Evolutionary conservation across 2,113 vertebrate genomes (phyloP).

Genomic region (Ptyas mucosa): DNA sequence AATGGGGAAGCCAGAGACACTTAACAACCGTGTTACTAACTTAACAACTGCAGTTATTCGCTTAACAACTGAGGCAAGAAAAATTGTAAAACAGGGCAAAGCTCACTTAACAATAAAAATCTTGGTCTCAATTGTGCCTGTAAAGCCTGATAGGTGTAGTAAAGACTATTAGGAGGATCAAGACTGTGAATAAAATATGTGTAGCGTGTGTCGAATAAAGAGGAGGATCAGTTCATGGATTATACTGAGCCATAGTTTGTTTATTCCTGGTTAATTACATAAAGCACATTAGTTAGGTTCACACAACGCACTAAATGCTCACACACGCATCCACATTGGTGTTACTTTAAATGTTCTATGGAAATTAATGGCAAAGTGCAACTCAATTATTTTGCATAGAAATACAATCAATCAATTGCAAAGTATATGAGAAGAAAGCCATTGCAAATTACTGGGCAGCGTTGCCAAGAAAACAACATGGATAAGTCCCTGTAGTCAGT

Average conservation of each 20-base stretch:
- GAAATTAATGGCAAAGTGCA: not conserved
- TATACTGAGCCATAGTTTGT: not conserved
- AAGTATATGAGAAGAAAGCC: not conserved
- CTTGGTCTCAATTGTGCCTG: not conserved
- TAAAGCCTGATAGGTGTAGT: not conserved
- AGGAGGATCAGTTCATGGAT: not conserved
- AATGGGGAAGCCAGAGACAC: not conserved
- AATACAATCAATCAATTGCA: not conserved
- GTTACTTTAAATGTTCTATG: not conserved
- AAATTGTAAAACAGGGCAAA: not conserved
- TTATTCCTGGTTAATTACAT: not conserved
- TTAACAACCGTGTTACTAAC: not conserved
- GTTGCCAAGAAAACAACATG: not conserved
- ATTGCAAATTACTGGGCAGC: not conserved
- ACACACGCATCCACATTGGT: not conserved
- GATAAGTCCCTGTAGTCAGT: not conserved
- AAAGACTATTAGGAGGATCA: not conserved
- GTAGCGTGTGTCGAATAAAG: not conserved
- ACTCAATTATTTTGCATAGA: not conserved
- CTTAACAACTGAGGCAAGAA: not conserved
- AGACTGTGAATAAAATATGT: not conserved
- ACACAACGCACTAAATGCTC: not conserved
- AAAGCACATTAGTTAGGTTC: not conserved
- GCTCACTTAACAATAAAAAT: not conserved
- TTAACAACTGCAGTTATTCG: not conserved